phyloP scores from a whole-genome alignment of 2,113 vertebrate species.

The Elanoides forficatus region DNA sequence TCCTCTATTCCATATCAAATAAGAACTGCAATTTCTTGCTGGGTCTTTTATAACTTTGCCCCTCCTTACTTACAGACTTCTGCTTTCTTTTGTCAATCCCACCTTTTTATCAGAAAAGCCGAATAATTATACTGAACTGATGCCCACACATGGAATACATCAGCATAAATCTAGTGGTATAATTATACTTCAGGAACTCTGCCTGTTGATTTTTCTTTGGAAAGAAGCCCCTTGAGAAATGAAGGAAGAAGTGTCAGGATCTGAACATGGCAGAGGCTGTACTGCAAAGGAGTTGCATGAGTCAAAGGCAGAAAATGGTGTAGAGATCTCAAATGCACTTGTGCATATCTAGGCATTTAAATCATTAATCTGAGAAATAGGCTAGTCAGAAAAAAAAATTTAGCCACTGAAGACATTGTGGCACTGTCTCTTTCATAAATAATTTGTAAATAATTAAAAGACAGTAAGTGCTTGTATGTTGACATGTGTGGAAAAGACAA shows the following conservation, averaged over 20 bases:
- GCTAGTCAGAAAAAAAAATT: background rate
- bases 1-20: background rate
- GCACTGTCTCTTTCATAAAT: background rate
- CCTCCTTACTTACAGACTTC: background rate
- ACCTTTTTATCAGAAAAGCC: background rate
- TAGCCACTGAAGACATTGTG: background rate
- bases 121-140: constrained; percentile 12
- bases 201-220: constrained; percentile 1
- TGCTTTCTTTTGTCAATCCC: constrained; percentile 3
- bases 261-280: background rate
- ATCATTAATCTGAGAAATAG: background rate
- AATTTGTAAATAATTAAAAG: background rate
- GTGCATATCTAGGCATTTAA: background rate
- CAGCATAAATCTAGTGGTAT: background rate
- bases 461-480: background rate
- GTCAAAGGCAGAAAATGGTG: background rate
- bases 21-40: background rate
- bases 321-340: background rate
- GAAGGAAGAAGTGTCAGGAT: background rate
- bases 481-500: background rate
- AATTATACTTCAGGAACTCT: background rate
- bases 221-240: background rate
- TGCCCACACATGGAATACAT: constrained; percentile 16
- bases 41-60: background rate
- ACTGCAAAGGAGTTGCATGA: background rate